Evolutionary conservation across 2,888 invertebrate genomes (phyloP).

Genomic region (Phasia obesa): DNA sequence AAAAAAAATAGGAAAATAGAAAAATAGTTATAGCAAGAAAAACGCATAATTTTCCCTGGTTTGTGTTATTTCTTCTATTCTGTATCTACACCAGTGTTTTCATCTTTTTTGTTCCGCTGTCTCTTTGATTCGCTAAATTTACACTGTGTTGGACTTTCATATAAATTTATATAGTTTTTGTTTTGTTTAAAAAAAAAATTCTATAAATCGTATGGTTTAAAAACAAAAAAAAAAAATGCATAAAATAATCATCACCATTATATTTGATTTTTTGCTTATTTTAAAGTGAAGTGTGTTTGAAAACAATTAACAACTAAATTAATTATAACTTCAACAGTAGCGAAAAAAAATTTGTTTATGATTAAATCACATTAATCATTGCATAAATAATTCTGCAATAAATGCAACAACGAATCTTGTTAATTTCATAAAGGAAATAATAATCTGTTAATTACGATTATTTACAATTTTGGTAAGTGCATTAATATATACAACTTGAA

Average conservation of each 20-base stretch:
- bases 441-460: too few species aligned
- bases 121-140: slow-evolving; percentile 38
- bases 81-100: slow-evolving; percentile 67
- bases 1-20: slow-evolving; percentile 32
- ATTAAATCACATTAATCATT: slow-evolving; percentile 43
- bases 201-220: slow-evolving; percentile 40
- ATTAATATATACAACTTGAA: too few species aligned
- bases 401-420: slow-evolving; percentile 48
- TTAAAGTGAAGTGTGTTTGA: slow-evolving; percentile 10
- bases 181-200: slow-evolving; percentile 36
- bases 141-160: slow-evolving; percentile 26
- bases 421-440: slow-evolving; percentile 29
- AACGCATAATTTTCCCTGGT: slow-evolving; percentile 62
- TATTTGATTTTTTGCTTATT: slow-evolving; percentile 29
- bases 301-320: slow-evolving; percentile 9
- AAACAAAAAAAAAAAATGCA: slow-evolving; percentile 44
- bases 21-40: slow-evolving; percentile 54
- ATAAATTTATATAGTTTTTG: slow-evolving; percentile 7
- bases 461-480: slow-evolving; percentile 27
- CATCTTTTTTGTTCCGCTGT: slow-evolving; percentile 18
- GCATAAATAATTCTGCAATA: slow-evolving; percentile 37
- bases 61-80: slow-evolving; percentile 58
- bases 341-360: slow-evolving; percentile 42
- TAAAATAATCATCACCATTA: slow-evolving; percentile 33
- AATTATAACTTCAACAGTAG: slow-evolving; percentile 16